Evolutionary conservation across 1,140 invertebrate species (phyloP).

Genomic region (Euborellia annulipes): DNA sequence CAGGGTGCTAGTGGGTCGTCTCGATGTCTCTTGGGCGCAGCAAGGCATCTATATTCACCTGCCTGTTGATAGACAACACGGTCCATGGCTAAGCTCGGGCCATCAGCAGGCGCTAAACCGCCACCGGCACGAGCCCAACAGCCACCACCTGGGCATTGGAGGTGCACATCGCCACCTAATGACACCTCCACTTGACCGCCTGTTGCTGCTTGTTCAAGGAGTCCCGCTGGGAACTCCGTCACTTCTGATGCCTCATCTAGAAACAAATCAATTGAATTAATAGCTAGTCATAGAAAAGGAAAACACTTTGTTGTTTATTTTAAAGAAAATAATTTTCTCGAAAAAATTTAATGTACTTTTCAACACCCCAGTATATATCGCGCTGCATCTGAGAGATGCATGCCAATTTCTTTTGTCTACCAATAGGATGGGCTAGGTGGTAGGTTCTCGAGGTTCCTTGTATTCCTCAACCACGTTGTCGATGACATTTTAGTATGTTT

Average conservation of each 20-base stretch:
- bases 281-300: too few species aligned
- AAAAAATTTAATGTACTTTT: too few species aligned
- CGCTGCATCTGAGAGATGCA: too few species aligned
- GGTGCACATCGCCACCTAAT: conserved; percentile 64
- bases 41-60: conserved; percentile 54
- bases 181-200: conserved; percentile 54
- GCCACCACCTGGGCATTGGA: conserved; percentile 62
- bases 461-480: too few species aligned
- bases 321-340: too few species aligned
- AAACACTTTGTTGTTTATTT: too few species aligned
- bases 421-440: too few species aligned
- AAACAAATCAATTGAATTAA: too few species aligned
- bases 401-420: too few species aligned
- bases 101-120: conserved; percentile 13
- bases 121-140: conserved; percentile 31
- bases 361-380: too few species aligned
- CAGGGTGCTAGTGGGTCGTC: conserved; percentile 16
- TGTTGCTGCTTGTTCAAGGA: conserved; percentile 34
- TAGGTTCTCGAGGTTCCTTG: too few species aligned
- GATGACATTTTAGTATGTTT: too few species aligned
- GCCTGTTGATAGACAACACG: conserved; percentile 60
- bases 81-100: conserved; percentile 41
- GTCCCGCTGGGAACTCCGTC: conserved; percentile 26
- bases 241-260: conserved; percentile 6
- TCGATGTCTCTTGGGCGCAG: conserved; percentile 30